Base-by-base conservation (phyloP, 2,797 vertebrate genomes). In the Xiphophorus birchmanni region DNA sequence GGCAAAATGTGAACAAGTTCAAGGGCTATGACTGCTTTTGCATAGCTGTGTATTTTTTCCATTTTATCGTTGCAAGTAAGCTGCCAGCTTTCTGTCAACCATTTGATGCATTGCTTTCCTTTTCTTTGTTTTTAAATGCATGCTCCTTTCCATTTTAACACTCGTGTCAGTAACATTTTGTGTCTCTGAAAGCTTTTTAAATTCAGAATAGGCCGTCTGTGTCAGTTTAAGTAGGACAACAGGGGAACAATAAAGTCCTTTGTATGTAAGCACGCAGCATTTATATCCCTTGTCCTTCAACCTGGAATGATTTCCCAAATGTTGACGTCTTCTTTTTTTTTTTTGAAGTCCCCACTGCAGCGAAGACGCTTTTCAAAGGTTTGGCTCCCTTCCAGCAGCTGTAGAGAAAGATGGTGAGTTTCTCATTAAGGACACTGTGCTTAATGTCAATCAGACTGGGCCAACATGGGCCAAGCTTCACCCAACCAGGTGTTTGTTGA, bases 371-470 rank as follows among this genome's bases (percentile, higher is more conserved):
- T 63, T 47, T 63, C 44, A 63, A 29, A 76, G 13, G 56, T 42
- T 58, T 35, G 58, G 42, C 42, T 63, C 29, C 8, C 15, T 45
- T 35, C 26, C 75, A 65, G 40, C 3, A 42, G n/a, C 42, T 35
- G 56, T 35, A 65, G 35, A 76, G 29, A 47, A 76, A 76, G 75
- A 44, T 47, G 42, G 23, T 44, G 67, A 63, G 74, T 32, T 45
- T 48, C 11, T 76, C 58, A 48, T 65, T 35, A 48, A 35, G 29
- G 21, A 63, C 42, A 48, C 60, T 15, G 44, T n/a, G 54, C 45
- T 47, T 76, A 23, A 76, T 65, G 75, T 76, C 75, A 76, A 76
- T 76, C 75, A 76, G 63, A 32, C 40, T 18, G 7, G 29, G 75
- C 56, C 29, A 60, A 13, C 29, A 35, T 23, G 44, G 56, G 44